Base-by-base conservation (phyloP, 2,113 vertebrate species). In the Nesoenas mayeri region DNA sequence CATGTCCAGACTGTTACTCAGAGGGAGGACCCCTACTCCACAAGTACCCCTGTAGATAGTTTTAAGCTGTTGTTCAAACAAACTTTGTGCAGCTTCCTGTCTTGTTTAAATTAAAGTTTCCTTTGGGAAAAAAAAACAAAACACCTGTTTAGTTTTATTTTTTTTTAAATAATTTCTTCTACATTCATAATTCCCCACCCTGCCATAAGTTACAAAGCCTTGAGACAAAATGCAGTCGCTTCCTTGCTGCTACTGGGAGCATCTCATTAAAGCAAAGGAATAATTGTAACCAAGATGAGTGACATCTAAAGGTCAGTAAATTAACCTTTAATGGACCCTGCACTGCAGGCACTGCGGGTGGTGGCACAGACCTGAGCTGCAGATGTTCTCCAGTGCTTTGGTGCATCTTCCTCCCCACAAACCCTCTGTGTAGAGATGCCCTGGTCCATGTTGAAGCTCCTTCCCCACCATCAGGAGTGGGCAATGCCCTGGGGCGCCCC, bases 71-170 rank as follows among this genome's bases (percentile, higher is more conserved):
- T 77, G 74, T 94, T 79, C 7, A 80, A 8, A 38, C 82, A 42
- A 83, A 91, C 78, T 89, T 89, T 86, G 93, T 97, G 93, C 85
- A 95, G 95, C 92, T 94, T 95, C 85, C 85, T 11, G 15, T 94
- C 82, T 96, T 67, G 82, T 71, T 71, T 54, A 79, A 78, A 96
- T 84, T 88, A 94, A 96, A 19, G 47, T 82, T 91, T 72, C 60
- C 69, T 93, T 95, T 53, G 83, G 18, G 24, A 18, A 62, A 88
- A 81, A 85, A 51, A 60, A 31, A 15, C 11, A 20, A n/a, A 25
- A 64, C 28, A 5, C 31, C 3, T 5, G 12, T 20, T 21, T 29
- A 13, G 4, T 34, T 5, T 18, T 12, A 22, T 21, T 18, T n/a
- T 78, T 31, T 42, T 28, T 17, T 29, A 8, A 54, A 16, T 65